phyloP scores from a whole-genome alignment of 2,113 vertebrate species.

The Erythrolamprus reginae region DNA sequence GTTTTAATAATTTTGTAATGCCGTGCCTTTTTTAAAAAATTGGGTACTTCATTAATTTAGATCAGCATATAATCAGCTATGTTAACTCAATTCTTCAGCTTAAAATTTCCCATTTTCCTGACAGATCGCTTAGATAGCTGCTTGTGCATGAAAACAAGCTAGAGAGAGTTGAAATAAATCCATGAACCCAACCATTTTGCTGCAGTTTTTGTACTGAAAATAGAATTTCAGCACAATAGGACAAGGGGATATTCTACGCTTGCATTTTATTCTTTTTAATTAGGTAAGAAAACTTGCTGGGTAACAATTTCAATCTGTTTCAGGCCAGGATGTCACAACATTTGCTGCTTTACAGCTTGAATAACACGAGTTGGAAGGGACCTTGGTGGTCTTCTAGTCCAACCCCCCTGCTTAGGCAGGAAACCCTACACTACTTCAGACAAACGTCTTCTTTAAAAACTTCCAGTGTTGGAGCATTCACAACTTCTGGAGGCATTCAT shows the following conservation, averaged over 20 bases:
- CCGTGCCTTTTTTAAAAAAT: background rate
- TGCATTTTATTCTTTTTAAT: background rate
- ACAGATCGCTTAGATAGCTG: background rate
- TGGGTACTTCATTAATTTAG: constrained; percentile 22
- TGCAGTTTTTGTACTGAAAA: background rate
- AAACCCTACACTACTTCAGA: too few species aligned
- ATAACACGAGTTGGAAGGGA: background rate
- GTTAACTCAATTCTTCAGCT: constrained; percentile 4
- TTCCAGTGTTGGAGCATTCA: too few species aligned
- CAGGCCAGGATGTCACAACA: background rate
- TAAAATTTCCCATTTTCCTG: constrained; percentile 1
- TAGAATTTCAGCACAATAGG: background rate
- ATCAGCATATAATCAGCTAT: constrained; percentile 19
- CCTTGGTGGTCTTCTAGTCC: background rate
- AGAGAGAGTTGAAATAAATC: background rate
- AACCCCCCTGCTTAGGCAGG: background rate
- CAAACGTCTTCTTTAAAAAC: too few species aligned
- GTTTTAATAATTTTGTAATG: constrained; percentile 22
- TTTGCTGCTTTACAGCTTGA: background rate
- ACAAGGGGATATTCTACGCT: background rate
- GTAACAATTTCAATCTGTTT: background rate
- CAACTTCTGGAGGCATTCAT: too few species aligned
- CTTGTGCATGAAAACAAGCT: background rate
- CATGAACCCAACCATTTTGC: background rate
- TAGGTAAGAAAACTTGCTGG: background rate